phyloP scores from a whole-genome alignment of 2,797 vertebrate genomes.

The Astyanax mexicanus region DNA sequence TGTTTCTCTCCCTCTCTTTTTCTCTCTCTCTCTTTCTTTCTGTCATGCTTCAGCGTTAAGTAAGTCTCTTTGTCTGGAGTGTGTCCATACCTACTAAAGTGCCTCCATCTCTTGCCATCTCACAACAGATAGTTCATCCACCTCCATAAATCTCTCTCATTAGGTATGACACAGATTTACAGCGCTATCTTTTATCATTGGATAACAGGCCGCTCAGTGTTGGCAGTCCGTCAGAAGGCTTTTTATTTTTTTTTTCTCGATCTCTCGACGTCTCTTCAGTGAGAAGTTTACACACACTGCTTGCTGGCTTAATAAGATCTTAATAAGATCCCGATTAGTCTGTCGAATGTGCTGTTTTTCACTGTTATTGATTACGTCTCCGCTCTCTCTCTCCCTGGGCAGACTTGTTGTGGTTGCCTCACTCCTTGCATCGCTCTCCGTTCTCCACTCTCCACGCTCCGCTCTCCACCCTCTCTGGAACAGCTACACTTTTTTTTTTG shows the following conservation, averaged over 20 bases:
- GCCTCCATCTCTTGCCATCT: neutral
- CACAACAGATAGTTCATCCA: constrained; percentile 10
- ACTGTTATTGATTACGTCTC: neutral
- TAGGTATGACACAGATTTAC: constrained; percentile 28
- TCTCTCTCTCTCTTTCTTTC: neutral
- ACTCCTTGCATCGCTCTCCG: neutral
- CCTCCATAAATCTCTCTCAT: constrained; percentile 47
- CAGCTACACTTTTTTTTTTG: neutral
- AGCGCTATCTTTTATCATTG: constrained; percentile 22
- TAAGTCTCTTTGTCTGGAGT: constrained; percentile 7
- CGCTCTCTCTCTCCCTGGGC: constrained; percentile 11
- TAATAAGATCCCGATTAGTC: constrained; percentile 41
- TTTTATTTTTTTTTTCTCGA: constrained; percentile 26
- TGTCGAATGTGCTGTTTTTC: constrained; percentile 14
- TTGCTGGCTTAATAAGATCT: constrained; percentile 31
- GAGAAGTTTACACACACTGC: constrained; percentile 26
- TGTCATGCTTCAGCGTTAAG: constrained; percentile 3
- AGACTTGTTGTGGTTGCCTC: neutral
- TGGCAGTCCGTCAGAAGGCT: constrained; percentile 31
- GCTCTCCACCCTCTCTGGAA: neutral
- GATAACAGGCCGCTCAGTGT: constrained; percentile 8
- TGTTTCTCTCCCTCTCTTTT: neutral
- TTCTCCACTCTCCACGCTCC: too few relatives aligned
- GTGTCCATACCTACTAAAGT: constrained; percentile 13
- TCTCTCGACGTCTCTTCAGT: neutral